Percentiles rank a stretch among this genome's conserved stretches.
These are phyloP conservation scores for Indicator maculatus DNA, from an alignment of 2,113 vertebrate species.

Conservation along the genomic window DNA sequence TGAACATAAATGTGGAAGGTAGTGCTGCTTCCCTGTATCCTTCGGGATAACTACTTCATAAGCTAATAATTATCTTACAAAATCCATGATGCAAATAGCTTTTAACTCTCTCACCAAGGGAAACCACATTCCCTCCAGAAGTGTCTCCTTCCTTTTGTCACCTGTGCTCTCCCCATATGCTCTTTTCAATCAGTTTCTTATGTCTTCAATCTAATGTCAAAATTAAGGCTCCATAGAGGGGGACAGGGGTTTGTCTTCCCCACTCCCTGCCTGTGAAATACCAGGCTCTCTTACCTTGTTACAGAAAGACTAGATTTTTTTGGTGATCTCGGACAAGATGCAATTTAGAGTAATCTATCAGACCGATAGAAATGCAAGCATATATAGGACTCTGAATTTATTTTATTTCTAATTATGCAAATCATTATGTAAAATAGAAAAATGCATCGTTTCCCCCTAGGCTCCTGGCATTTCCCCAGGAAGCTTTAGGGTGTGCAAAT, in stretches of 20 bases:
- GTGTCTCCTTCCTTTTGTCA: slow-evolving; percentile 37
- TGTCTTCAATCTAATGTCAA: slow-evolving; percentile 19
- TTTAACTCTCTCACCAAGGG: slow-evolving; percentile 13
- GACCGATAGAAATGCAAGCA: slow-evolving; percentile 44
- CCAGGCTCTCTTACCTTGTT: neutral
- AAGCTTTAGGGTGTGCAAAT: slow-evolving; percentile 42
- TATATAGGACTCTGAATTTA: neutral
- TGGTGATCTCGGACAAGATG: neutral
- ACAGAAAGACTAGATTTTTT: neutral
- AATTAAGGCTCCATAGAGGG: neutral
- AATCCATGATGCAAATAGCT: neutral
- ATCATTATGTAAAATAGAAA: slow-evolving; percentile 22
- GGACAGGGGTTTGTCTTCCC: neutral
- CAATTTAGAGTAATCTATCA: slow-evolving; percentile 22
- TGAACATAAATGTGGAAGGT: neutral
- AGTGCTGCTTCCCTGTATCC: neutral
- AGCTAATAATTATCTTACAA: slow-evolving; percentile 44
- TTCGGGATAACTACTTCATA: slow-evolving; percentile 2
- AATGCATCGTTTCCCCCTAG: slow-evolving; percentile 1
- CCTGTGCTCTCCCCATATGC: slow-evolving; percentile 9
- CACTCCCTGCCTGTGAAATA: neutral
- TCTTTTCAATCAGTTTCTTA: slow-evolving; percentile 39
- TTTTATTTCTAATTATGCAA: slow-evolving; percentile 58
- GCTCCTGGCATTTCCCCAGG: slow-evolving; percentile 25
- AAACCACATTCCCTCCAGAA: slow-evolving; percentile 17